Conservation (phyloP, 1,140 invertebrate genomes). For the Hydropsyche tenuis region DNA sequence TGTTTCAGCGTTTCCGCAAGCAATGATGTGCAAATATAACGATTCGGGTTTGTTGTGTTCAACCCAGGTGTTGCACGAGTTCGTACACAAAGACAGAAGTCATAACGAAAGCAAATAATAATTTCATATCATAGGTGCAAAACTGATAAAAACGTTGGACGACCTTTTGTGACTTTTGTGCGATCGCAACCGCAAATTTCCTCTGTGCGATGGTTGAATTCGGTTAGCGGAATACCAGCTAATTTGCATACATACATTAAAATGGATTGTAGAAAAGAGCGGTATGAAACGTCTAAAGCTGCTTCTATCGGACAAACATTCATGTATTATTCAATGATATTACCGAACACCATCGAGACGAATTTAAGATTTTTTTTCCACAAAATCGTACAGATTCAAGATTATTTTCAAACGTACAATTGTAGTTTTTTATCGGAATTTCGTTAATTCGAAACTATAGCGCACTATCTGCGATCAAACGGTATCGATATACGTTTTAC, state of each 20-base stretch:
- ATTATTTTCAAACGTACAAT: background rate
- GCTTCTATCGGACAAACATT: no score
- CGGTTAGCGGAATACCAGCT: background rate
- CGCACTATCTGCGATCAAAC: no score
- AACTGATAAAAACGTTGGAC: slow-evolving; percentile 3
- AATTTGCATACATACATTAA: slow-evolving; percentile 3
- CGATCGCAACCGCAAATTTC: background rate
- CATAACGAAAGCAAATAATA: background rate
- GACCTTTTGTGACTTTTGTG: background rate
- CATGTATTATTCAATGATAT: no score
- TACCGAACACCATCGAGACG: no score
- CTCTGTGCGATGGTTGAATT: background rate
- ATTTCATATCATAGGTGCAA: background rate
- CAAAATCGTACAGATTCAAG: no score
- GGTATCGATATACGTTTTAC: no score
- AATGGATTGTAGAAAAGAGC: no score
- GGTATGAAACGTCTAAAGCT: no score
- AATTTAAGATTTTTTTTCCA: no score
- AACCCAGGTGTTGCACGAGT: background rate
- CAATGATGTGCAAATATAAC: background rate
- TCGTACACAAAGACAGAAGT: background rate
- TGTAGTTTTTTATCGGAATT: background rate
- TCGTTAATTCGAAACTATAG: no score
- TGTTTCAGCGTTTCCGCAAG: background rate
- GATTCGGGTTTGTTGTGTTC: no score